Evolutionary conservation across 2,797 vertebrate species (phyloP), one percentile per base, ranked within the genome.

Genomic region (Mastacembelus armatus): DNA sequence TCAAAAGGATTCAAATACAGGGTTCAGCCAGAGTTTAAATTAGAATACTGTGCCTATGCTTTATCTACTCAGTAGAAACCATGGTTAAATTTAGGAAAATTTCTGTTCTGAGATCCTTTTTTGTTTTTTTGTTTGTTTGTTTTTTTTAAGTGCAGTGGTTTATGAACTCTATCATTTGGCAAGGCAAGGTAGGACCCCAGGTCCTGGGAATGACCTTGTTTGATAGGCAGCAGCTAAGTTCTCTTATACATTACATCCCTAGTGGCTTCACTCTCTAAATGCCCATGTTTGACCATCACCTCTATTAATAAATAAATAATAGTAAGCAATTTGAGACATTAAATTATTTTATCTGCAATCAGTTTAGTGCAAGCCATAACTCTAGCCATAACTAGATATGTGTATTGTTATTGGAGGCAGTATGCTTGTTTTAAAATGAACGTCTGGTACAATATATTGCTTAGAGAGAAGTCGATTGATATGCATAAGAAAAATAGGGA

Each of bases 1-100:
- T 92, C 88, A 90, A 90, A 90, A 90, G 87, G 88, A 90, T 92
- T 90, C 60, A 88, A 91, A 91, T 87, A 80, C 66, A 66, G 87
- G 79, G 89, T 92, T 92, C 91, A 92, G 72, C 71, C 52, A 83
- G 85, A 92, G 91, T 92, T 91, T 59, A 91, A 85, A 88, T 90
- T 84, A 78, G 60, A 88, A 91, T 87, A 88, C 61, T 75, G 80
- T 60, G 2, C 69, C 78, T 76, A 49, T 59, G 62, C 59, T 42
- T 51, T 21, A 58, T 64, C 63, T 56, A 30, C 49, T 77, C 59
- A 15, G 66, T 8, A 26, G 50, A 75, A 36, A 60, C 52, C 33
- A 2, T 27, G 52, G 44, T 52, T 61, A 75, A 77, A 66, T 58
- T 35, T 61, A 60, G 50, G 30, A 57, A 43, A 69, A 60, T 24